Percentiles rank a stretch among this genome's conserved stretches.
Conservation (phyloP, 2,888 invertebrate genomes). For the Amphipoea oculea region DNA sequence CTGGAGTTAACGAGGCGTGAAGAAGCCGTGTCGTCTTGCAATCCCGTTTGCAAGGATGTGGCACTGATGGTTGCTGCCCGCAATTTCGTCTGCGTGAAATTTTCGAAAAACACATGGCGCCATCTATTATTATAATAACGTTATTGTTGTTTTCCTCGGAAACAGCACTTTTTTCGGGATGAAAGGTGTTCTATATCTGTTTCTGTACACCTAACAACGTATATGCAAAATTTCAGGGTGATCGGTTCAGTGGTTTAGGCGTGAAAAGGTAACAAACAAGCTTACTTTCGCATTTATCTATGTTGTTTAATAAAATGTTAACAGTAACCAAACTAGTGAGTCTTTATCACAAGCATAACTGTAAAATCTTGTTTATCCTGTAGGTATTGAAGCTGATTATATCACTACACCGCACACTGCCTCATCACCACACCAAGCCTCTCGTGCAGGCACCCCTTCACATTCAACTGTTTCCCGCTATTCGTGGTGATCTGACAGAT, state of each 20-base stretch:
- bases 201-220: too few species aligned
- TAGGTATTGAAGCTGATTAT: background rate
- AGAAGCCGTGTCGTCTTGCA: conserved; percentile 54
- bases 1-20: conserved; percentile 62
- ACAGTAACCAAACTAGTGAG: background rate
- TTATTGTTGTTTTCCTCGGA: too few species aligned
- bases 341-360: background rate
- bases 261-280: too few species aligned
- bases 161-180: too few species aligned
- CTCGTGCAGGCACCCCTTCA: background rate
- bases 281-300: background rate
- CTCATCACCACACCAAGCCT: background rate
- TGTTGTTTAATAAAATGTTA: background rate
- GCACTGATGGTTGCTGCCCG: conserved; percentile 16
- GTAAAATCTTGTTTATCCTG: background rate
- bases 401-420: background rate
- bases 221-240: too few species aligned
- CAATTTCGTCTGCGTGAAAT: too few species aligned
- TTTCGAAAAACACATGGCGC: too few species aligned
- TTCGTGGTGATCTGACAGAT: background rate
- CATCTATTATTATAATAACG: too few species aligned
- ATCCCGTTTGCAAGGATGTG: conserved; percentile 40
- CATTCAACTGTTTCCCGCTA: background rate
- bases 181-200: too few species aligned
- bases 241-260: too few species aligned